Conservation (phyloP, 1,140 invertebrate genomes). For the Scaptomyza hsui region DNA sequence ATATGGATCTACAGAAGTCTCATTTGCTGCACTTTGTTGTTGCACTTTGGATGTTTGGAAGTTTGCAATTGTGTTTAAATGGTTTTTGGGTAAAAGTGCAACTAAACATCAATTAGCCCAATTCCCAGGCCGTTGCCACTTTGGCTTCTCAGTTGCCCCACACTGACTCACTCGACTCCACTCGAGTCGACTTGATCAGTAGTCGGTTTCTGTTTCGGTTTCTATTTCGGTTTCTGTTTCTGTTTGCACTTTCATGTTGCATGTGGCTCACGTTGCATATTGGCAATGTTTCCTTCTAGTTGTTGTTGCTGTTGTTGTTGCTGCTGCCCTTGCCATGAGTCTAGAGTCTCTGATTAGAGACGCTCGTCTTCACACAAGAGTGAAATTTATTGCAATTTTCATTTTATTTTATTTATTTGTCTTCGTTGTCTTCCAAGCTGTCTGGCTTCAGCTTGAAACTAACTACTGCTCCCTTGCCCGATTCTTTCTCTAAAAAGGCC, state of each 20-base stretch:
- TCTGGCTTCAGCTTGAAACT: not conserved
- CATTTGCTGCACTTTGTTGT: conserved; percentile 33
- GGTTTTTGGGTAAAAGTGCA: conserved; percentile 79
- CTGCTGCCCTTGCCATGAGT: conserved; percentile 55
- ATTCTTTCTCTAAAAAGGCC: conserved; percentile 44
- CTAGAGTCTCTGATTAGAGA: conserved; percentile 67
- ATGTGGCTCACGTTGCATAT: conserved; percentile 78
- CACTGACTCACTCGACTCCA: not conserved
- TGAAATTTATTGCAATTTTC: conserved; percentile 78
- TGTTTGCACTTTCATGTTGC: conserved; percentile 64
- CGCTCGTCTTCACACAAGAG: conserved; percentile 73
- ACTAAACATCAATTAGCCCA: conserved; percentile 83
- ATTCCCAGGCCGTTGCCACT: conserved; percentile 74
- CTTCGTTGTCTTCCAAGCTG: conserved; percentile 9
- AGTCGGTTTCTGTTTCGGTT: conserved; percentile 19
- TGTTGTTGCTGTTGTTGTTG: conserved; percentile 29
- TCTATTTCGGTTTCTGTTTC: conserved; percentile 52
- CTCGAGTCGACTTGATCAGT: not conserved
- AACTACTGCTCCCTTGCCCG: conserved; percentile 18
- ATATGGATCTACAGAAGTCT: conserved; percentile 51
- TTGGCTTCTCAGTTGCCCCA: conserved; percentile 43
- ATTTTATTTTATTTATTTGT: conserved; percentile 67
- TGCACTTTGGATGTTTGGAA: conserved; percentile 13
- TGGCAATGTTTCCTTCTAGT: conserved; percentile 53
- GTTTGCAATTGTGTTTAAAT: conserved; percentile 60